Conservation (phyloP, 2,888 invertebrate genomes). For the Chloromyia formosa region DNA sequence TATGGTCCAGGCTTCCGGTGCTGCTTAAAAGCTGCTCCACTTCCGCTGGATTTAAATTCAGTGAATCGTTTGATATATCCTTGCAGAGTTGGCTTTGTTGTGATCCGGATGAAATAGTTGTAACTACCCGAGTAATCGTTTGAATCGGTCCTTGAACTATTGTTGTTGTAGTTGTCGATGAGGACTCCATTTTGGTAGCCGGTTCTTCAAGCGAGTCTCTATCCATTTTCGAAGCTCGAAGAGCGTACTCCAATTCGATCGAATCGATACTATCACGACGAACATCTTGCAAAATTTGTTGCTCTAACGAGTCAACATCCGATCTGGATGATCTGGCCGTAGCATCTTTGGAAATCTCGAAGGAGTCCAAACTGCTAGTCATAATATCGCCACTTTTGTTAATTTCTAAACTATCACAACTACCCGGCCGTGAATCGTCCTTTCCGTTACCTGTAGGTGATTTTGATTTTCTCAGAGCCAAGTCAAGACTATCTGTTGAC, state of each 20-base stretch:
- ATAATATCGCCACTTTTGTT: constrained; percentile 67
- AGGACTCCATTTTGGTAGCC: constrained; percentile 54
- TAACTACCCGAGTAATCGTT: constrained; percentile 45
- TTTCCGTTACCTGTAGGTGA: constrained; percentile 61
- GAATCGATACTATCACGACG: constrained; percentile 62
- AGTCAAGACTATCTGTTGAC: constrained; percentile 72
- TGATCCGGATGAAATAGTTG: constrained; percentile 12
- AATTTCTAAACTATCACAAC: constrained; percentile 75
- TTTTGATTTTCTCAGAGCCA: constrained; percentile 45
- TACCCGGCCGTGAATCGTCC: constrained; percentile 68
- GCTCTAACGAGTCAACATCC: constrained; percentile 62
- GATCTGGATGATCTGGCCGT: constrained; percentile 57
- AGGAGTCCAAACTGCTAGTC: constrained; percentile 69
- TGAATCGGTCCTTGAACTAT: constrained; percentile 48
- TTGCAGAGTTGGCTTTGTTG: constrained; percentile 55
- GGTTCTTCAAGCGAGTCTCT: constrained; percentile 53
- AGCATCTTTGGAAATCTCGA: constrained; percentile 63
- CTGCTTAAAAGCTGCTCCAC: constrained; percentile 72
- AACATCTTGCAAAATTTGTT: constrained; percentile 57
- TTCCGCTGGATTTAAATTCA: constrained; percentile 63
- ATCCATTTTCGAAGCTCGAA: constrained; percentile 47
- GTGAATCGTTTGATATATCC: constrained; percentile 61
- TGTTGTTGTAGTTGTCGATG: constrained; percentile 52
- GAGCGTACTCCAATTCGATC: constrained; percentile 57
- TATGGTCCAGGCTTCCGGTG: constrained; percentile 78